Conservation (phyloP, 2,888 invertebrate species). For the Rhagium mordax region DNA sequence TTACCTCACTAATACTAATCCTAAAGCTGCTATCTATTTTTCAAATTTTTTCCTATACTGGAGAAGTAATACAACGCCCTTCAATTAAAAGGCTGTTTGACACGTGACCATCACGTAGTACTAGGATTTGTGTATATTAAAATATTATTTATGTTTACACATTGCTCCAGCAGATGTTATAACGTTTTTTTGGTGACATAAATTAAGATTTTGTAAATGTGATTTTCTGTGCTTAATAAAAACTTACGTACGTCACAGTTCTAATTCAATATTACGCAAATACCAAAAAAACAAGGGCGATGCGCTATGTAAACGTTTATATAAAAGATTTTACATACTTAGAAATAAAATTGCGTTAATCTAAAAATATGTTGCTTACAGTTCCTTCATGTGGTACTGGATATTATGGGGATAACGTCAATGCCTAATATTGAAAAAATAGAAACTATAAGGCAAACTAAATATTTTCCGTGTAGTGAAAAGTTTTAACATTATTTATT, state of each 20-base stretch:
- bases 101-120: constrained; percentile 17
- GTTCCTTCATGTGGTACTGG: neutral
- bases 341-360: neutral
- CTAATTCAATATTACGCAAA: neutral
- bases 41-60: neutral
- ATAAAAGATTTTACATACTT: neutral
- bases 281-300: neutral
- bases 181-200: constrained; percentile 9
- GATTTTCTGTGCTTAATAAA: neutral
- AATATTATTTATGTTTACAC: constrained; percentile 3
- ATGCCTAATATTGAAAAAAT: too few relatives aligned
- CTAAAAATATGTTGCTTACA: neutral
- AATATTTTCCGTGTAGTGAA: too few relatives aligned
- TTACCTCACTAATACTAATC: constrained; percentile 25
- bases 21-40: constrained; percentile 5
- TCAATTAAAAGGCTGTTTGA: constrained; percentile 17
- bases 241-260: neutral
- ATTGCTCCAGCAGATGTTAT: constrained; percentile 7
- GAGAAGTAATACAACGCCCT: neutral
- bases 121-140: neutral
- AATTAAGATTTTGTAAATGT: constrained; percentile 7
- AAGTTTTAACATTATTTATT: too few relatives aligned
- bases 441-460: too few relatives aligned
- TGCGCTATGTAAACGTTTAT: neutral
- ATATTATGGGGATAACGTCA: too few relatives aligned